These are phyloP conservation scores for Zootoca vivipara DNA, from an alignment of 2,113 vertebrate genomes.

Conservation along the genomic window DNA sequence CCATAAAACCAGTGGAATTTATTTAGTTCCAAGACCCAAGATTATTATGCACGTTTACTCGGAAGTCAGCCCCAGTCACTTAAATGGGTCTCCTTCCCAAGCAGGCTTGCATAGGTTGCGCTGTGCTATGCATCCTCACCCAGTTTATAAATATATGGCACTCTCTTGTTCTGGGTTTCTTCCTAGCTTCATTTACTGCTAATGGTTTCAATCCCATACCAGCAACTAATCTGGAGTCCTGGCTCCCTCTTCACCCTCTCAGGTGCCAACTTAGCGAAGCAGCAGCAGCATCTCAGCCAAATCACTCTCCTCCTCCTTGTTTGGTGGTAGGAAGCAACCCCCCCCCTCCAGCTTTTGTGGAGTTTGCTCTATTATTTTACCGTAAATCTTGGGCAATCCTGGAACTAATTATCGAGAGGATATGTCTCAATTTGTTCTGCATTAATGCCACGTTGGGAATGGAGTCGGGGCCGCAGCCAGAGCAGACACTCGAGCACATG, in stretches of 20 bases:
- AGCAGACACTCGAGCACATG: slow-evolving; percentile 75
- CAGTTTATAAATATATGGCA: background rate
- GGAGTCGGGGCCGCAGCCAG: slow-evolving; percentile 71
- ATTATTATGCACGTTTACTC: background rate
- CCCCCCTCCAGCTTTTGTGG: slow-evolving; percentile 29
- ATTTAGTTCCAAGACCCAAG: background rate
- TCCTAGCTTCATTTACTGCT: background rate
- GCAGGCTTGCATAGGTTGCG: no score
- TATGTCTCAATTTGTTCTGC: slow-evolving; percentile 92
- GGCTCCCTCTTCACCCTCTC: background rate
- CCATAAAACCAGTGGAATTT: background rate
- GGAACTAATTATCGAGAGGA: slow-evolving; percentile 87
- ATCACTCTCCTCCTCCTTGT: background rate
- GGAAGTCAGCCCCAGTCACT: background rate
- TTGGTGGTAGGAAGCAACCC: background rate
- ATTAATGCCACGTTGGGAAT: slow-evolving; percentile 78
- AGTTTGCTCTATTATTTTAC: slow-evolving; percentile 72
- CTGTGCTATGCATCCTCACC: background rate
- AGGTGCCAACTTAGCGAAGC: background rate
- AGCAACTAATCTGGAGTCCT: background rate
- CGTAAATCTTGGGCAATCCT: slow-evolving; percentile 82
- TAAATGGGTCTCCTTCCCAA: background rate
- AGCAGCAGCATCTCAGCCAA: background rate
- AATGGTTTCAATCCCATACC: background rate
- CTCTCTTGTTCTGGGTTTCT: background rate